Conservation (phyloP, 1,140 invertebrate species). For the Anastatus disparis region DNA sequence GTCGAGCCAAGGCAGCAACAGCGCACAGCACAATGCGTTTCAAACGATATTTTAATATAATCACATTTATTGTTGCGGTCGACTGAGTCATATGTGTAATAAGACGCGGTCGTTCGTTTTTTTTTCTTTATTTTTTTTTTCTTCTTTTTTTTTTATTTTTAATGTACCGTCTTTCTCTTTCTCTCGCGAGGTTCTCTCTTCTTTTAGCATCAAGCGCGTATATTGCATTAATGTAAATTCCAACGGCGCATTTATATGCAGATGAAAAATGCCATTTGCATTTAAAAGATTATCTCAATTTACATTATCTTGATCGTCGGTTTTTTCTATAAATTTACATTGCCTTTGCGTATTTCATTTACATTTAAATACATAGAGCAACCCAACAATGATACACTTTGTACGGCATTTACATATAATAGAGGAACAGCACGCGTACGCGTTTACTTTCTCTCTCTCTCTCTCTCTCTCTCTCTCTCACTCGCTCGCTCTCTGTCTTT, state of each 20-base stretch:
- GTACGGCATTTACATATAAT: constrained; percentile 41
- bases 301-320: constrained; percentile 43
- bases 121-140: constrained; percentile 1
- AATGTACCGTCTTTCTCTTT: background rate
- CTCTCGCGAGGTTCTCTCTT: background rate
- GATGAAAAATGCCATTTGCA: constrained; percentile 45
- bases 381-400: constrained; percentile 43
- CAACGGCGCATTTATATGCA: constrained; percentile 41
- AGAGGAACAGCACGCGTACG: constrained; percentile 27
- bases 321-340: constrained; percentile 44
- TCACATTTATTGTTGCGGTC: constrained; percentile 36
- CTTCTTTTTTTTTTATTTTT: background rate
- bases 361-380: constrained; percentile 42
- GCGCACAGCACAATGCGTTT: constrained; percentile 6
- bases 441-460: no score
- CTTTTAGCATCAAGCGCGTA: constrained; percentile 21
- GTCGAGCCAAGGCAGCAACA: no score
- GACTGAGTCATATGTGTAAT: constrained; percentile 37
- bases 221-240: constrained; percentile 44
- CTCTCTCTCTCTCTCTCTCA: no score
- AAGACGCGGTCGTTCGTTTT: constrained; percentile 19
- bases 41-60: constrained; percentile 38
- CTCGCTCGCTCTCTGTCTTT: background rate
- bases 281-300: constrained; percentile 45
- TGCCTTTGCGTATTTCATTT: constrained; percentile 39